These are phyloP conservation scores for Melanotaenia duboulayi DNA, from an alignment of 2,113 vertebrate species.

Conservation along the genomic window DNA sequence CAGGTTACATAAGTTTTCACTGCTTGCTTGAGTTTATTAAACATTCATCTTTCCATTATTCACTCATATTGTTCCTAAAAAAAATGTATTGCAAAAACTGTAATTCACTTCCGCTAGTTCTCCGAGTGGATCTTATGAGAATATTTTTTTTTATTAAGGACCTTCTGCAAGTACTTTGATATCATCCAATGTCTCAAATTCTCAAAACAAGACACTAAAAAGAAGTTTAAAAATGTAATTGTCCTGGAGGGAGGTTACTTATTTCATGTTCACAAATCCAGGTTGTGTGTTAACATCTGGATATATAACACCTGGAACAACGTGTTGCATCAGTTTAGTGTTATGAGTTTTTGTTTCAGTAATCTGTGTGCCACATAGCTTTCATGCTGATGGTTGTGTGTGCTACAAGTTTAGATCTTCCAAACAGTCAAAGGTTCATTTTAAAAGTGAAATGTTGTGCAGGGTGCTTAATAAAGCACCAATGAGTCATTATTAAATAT, in stretches of 20 bases:
- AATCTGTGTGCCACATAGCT: slow-evolving; percentile 24
- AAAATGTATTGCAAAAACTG: slow-evolving; percentile 33
- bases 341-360: slow-evolving; percentile 25
- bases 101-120: background rate
- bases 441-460: slow-evolving; percentile 9
- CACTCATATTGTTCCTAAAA: background rate
- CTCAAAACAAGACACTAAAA: slow-evolving; percentile 3
- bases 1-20: slow-evolving; percentile 9
- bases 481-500: slow-evolving; percentile 15
- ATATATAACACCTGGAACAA: background rate
- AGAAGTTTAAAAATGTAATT: background rate
- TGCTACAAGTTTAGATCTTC: slow-evolving; percentile 31
- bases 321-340: slow-evolving; percentile 43
- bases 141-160: slow-evolving; percentile 29
- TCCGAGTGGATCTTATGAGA: background rate
- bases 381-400: slow-evolving; percentile 37
- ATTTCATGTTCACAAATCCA: slow-evolving; percentile 34
- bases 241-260: slow-evolving; percentile 31
- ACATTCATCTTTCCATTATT: slow-evolving; percentile 16
- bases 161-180: slow-evolving; percentile 21
- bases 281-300: too few relatives aligned
- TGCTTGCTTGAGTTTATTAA: slow-evolving; percentile 25
- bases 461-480: slow-evolving; percentile 5
- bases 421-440: slow-evolving; percentile 19
- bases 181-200: background rate